Evolutionary conservation across 1,140 invertebrate genomes (phyloP).

Genomic region (Drosophila hydei): DNA sequence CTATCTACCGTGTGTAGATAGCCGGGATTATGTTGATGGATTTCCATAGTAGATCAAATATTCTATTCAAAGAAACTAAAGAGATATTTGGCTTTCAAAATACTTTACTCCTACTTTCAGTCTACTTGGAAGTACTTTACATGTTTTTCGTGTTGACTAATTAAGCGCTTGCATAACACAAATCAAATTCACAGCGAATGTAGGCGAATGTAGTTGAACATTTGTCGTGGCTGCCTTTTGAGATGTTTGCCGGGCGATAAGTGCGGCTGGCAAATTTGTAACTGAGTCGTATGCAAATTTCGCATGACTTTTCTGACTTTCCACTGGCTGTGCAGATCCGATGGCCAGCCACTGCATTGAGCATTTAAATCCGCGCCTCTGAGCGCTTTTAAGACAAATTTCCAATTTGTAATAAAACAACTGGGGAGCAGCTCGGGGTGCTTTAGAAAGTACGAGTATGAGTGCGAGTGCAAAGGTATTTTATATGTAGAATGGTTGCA

Average conservation of each 20-base stretch:
- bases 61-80: background rate
- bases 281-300: constrained; percentile 45
- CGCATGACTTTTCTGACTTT: constrained; percentile 45
- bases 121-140: background rate
- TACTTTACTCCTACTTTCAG: no score
- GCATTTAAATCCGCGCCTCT: constrained; percentile 30
- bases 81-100: background rate
- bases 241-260: constrained; percentile 40
- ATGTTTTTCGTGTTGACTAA: background rate
- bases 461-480: constrained; percentile 21
- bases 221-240: constrained; percentile 40
- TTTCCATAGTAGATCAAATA: background rate
- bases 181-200: constrained; percentile 1
- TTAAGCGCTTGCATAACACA: constrained; percentile 11
- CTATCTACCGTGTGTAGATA: no score
- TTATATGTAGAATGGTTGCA: constrained; percentile 33
- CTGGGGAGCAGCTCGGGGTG: constrained; percentile 39
- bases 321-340: background rate
- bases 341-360: constrained; percentile 15
- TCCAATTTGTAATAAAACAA: constrained; percentile 76
- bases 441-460: constrained; percentile 67
- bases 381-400: constrained; percentile 56
- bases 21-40: no score
- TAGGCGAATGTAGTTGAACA: constrained; percentile 11
- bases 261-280: constrained; percentile 36